These are phyloP conservation scores for Cyanocitta stelleri DNA, from an alignment of 2,113 vertebrate genomes.

Conservation along the genomic window DNA sequence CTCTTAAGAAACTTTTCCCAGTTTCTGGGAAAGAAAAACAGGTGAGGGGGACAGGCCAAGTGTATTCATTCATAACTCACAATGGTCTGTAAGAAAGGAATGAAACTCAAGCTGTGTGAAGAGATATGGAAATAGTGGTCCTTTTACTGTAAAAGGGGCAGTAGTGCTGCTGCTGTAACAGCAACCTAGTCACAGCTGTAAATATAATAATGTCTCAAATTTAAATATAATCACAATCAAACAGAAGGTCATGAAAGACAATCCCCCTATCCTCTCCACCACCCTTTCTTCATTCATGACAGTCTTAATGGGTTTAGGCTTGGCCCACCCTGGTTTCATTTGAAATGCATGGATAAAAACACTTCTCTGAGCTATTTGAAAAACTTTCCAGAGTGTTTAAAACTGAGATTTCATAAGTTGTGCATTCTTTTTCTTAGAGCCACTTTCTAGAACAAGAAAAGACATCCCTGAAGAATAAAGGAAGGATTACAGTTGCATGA, in stretches of 20 bases:
- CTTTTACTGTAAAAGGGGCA: background rate
- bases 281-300: background rate
- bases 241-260: background rate
- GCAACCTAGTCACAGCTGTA: background rate
- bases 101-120: background rate
- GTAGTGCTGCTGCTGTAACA: background rate
- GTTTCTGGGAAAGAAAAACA: background rate
- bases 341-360: background rate
- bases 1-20: background rate
- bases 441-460: background rate
- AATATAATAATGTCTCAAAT: background rate
- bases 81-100: background rate
- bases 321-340: background rate
- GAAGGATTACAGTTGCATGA: background rate
- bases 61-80: background rate
- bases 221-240: background rate
- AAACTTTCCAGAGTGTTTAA: background rate
- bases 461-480: background rate
- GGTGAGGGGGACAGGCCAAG: background rate
- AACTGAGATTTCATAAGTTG: background rate
- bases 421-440: background rate
- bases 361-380: background rate
- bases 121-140: background rate
- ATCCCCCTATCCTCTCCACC: background rate
- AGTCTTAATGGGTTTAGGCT: background rate